These are phyloP conservation scores for Drosophila anomalata DNA, from an alignment of 2,888 invertebrate genomes.

Conservation along the genomic window DNA sequence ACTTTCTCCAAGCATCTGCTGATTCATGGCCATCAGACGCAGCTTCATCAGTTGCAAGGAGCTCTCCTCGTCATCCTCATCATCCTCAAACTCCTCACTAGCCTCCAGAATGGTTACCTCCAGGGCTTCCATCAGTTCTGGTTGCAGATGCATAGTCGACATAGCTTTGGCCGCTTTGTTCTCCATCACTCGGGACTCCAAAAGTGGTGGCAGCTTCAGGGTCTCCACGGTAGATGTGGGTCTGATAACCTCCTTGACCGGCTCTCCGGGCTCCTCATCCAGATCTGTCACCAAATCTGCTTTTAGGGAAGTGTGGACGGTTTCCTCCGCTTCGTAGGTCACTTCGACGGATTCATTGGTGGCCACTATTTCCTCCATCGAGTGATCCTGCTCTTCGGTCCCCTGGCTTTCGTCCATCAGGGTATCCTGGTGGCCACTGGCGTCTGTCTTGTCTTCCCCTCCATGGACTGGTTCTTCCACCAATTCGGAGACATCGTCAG, in stretches of 20 bases:
- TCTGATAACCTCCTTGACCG: neutral
- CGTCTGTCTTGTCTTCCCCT: constrained; percentile 10
- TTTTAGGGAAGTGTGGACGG: constrained; percentile 54
- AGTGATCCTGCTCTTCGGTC: constrained; percentile 79
- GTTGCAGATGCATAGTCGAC: constrained; percentile 55
- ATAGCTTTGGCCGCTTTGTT: constrained; percentile 40
- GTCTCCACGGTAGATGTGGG: constrained; percentile 14
- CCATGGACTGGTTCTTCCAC: constrained; percentile 72
- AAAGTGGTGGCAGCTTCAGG: constrained; percentile 38
- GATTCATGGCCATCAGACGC: constrained; percentile 80
- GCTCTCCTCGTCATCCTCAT: constrained; percentile 76
- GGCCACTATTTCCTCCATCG: constrained; percentile 81
- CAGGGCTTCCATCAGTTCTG: constrained; percentile 52
- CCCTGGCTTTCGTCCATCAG: constrained; percentile 40
- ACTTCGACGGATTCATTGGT: constrained; percentile 81
- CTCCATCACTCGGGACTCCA: constrained; percentile 53
- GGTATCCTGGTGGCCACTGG: constrained; percentile 11
- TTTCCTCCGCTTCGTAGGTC: constrained; percentile 74
- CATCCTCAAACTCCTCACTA: constrained; percentile 35
- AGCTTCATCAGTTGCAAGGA: constrained; percentile 77
- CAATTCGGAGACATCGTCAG: constrained; percentile 83
- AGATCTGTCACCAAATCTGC: constrained; percentile 64
- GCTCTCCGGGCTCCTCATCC: constrained; percentile 52
- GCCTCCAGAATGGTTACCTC: constrained; percentile 46
- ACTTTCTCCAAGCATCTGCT: constrained; percentile 47